Conservation (phyloP, 2,797 vertebrate genomes). For the Acipenser ruthenus region DNA sequence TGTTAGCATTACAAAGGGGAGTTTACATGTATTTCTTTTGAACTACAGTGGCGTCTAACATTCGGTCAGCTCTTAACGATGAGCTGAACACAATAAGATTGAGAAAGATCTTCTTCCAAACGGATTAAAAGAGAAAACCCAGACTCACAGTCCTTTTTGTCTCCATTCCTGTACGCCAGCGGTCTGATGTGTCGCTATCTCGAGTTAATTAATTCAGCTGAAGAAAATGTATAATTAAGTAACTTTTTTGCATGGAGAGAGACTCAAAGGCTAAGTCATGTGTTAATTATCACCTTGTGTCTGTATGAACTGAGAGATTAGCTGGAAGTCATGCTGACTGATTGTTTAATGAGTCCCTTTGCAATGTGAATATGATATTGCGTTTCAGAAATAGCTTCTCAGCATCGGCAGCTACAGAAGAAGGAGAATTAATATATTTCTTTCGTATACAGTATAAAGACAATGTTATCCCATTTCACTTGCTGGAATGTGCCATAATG, state of each 20-base stretch:
- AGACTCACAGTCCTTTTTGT: not conserved
- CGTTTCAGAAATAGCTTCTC: not conserved
- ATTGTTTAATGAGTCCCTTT: not conserved
- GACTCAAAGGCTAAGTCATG: slow-evolving; percentile 6
- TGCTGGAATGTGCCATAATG: no score
- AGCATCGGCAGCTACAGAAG: no score
- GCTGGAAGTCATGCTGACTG: slow-evolving; percentile 10
- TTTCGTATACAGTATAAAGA: no score
- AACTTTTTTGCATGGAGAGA: slow-evolving; percentile 1
- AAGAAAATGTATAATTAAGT: slow-evolving; percentile 6
- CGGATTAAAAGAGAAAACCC: not conserved
- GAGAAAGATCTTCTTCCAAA: not conserved
- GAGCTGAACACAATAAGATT: not conserved
- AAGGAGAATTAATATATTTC: no score
- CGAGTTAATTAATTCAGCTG: slow-evolving; percentile 1
- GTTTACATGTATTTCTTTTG: no score
- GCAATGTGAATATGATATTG: not conserved
- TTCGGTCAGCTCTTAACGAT: no score
- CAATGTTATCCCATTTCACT: no score
- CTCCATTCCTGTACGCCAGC: not conserved
- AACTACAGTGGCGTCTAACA: no score
- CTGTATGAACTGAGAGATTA: slow-evolving; percentile 10
- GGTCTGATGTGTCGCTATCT: not conserved
- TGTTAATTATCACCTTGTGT: slow-evolving; percentile 12
- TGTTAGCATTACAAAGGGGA: no score